Evolutionary conservation across 2,113 vertebrate genomes (phyloP), one percentile per base, ranked within the genome.

Genomic region (Lipophrys pholis): DNA sequence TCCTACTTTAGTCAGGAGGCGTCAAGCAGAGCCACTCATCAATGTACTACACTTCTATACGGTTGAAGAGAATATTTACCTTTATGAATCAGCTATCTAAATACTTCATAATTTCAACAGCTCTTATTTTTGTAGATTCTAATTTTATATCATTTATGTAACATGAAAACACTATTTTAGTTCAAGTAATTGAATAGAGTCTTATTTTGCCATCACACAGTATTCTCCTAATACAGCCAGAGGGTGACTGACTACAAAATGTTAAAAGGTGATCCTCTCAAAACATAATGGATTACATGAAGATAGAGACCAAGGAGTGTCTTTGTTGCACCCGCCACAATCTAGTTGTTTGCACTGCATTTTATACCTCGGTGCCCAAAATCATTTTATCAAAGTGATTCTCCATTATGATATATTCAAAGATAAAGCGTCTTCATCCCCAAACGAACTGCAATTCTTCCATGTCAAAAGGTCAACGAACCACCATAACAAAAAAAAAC

Each of bases 381-480:
- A 4, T 30, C 11, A 9, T 51, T 12, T 1, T 58, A 43, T n/a
- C 8, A 15, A 41, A 62, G 21, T 36, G 11, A 15, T 8, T 36
- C 1, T 50, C 8, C 11, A 59, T 60, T 1, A 56, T 53, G 11
- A 46, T 8, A 69, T 11, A 39, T 2, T 43, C 9, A 1, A 11
- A 42, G 12, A 58, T 35, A 15, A 46, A 12, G 61, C 17, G 15
- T 59, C 38, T 35, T 42, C 15, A 11, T 17, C 14, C 11, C 11
- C 30, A 11, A 41, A 14, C 55, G 12, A 7, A 10, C 1, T 16
- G 11, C 35, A 6, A 42, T 16, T 51, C 17, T 17, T 42, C 10
- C 43, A 41, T 41, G 10, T 39, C 12, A n/a, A 51, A 12, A 17
- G 45, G 38, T 50, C 76, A 80, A 36, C 11, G 67, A 15, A n/a